phyloP scores from a whole-genome alignment of 2,113 vertebrate species.

The Scalopus aquaticus region DNA sequence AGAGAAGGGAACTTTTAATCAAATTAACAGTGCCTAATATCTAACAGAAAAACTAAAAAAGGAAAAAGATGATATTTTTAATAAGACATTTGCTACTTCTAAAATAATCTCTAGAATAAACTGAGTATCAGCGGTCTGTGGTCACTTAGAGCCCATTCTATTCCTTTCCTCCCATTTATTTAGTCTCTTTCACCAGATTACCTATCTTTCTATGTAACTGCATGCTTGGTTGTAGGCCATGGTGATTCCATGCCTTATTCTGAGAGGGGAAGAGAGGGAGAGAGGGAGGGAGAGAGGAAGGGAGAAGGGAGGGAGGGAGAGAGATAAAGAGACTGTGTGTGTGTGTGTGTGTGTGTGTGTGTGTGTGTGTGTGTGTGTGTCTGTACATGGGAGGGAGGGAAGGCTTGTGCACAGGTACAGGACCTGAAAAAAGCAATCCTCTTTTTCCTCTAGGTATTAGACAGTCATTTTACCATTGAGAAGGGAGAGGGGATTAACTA shows the following conservation, averaged over 20 bases:
- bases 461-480: background rate
- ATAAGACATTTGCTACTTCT: background rate
- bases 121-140: background rate
- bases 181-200: background rate
- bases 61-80: background rate
- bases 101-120: constrained; percentile 24
- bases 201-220: background rate
- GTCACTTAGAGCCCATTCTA: background rate
- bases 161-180: background rate
- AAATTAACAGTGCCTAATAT: background rate
- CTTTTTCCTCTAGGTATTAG: background rate
- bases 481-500: background rate
- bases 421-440: background rate
- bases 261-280: background rate
- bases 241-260: background rate
- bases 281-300: no score
- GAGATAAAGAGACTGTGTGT: no score
- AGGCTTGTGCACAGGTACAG: background rate
- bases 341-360: no score
- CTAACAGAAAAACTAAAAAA: constrained; percentile 21
- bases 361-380: no score
- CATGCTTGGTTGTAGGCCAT: background rate
- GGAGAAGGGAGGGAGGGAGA: no score
- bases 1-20: background rate
- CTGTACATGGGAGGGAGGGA: no score